Conservation (phyloP, 2,888 invertebrate species). For the Agonopterix subpropinquella region DNA sequence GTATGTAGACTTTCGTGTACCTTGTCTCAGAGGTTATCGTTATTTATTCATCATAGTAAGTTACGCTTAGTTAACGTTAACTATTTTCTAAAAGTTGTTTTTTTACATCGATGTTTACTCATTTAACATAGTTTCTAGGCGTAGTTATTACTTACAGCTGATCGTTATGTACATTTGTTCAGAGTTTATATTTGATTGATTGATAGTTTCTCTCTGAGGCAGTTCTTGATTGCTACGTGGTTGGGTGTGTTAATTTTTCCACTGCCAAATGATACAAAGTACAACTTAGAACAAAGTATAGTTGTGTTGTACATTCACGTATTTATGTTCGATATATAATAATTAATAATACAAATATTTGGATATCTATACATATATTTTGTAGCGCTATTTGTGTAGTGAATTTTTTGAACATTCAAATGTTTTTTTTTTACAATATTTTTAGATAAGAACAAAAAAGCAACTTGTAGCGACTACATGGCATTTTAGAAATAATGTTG, state of each 20-base stretch:
- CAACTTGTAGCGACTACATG: slow-evolving; percentile 21
- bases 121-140: slow-evolving; percentile 12
- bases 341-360: slow-evolving; percentile 22
- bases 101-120: slow-evolving; percentile 40
- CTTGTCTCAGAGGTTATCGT: slow-evolving; percentile 42
- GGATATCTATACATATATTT: slow-evolving; percentile 26
- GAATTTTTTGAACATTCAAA: slow-evolving; percentile 3
- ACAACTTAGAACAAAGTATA: slow-evolving; percentile 47
- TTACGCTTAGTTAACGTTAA: slow-evolving; percentile 33
- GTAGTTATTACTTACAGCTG: slow-evolving; percentile 13
- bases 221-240: slow-evolving; percentile 28
- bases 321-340: slow-evolving; percentile 28
- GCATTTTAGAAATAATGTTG: slow-evolving; percentile 19
- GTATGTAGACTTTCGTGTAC: slow-evolving; percentile 31
- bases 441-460: slow-evolving; percentile 7
- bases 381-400: slow-evolving; percentile 14
- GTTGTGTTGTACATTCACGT: slow-evolving; percentile 21
- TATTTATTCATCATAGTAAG: slow-evolving; percentile 56
- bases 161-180: slow-evolving; percentile 33
- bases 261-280: slow-evolving; percentile 65
- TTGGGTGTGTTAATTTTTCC: slow-evolving; percentile 32
- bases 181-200: slow-evolving; percentile 34
- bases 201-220: slow-evolving; percentile 23
- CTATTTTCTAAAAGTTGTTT: slow-evolving; percentile 29
- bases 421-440: slow-evolving; percentile 3